Evolutionary conservation across 2,888 invertebrate species (phyloP).

Genomic region (Lasioglossum calceatum): DNA sequence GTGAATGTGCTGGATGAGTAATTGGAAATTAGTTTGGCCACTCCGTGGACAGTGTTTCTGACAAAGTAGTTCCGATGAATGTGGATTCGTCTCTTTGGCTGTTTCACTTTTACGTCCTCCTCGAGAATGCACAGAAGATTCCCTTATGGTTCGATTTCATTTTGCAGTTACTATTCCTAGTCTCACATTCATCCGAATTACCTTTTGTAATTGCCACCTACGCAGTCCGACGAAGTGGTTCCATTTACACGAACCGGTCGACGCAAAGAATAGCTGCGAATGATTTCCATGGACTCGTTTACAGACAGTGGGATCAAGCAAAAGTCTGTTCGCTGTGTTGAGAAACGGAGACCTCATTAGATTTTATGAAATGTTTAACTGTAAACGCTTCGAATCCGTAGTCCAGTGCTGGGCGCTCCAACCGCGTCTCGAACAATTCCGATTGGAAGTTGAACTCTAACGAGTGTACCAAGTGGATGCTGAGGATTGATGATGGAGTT

Average conservation of each 20-base stretch:
- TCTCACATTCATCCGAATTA: background rate
- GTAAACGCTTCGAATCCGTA: slow-evolving; percentile 1
- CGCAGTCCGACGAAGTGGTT: background rate
- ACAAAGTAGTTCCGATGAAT: background rate
- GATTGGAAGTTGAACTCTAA: background rate
- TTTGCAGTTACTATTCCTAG: too few relatives aligned
- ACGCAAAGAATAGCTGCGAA: background rate
- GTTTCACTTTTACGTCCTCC: too few relatives aligned
- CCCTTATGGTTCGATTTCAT: too few relatives aligned
- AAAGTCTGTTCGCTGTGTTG: background rate
- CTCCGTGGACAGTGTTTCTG: background rate
- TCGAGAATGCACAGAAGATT: too few relatives aligned
- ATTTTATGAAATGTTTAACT: background rate
- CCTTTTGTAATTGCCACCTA: background rate
- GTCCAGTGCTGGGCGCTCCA: background rate
- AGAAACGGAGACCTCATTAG: background rate
- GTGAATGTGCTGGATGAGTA: background rate
- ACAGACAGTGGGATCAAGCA: background rate
- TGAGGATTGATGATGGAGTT: background rate
- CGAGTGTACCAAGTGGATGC: slow-evolving; percentile 4
- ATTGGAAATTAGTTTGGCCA: background rate
- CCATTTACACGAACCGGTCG: background rate
- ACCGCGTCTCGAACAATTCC: background rate
- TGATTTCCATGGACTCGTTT: background rate
- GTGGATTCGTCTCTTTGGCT: background rate